A percentile compares a stretch with the other conserved stretches of the same genome.
These are phyloP conservation scores for Diplosoma virens DNA, from an alignment of 23 tunicate species.

Conservation along the genomic window DNA sequence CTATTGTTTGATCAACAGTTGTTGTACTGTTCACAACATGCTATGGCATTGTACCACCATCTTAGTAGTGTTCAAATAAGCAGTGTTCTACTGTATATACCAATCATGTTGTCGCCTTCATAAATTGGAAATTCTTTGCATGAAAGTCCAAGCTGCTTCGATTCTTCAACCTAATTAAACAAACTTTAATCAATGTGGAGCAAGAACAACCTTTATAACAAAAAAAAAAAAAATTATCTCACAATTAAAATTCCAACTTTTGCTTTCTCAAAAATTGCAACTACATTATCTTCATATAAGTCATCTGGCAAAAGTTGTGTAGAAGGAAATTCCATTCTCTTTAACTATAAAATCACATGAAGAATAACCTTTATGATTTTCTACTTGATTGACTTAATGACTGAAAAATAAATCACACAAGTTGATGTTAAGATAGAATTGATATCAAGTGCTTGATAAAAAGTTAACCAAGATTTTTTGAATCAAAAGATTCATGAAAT, in stretches of 20 bases:
- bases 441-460: too few species aligned
- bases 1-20: too few species aligned
- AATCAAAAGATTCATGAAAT: too few species aligned
- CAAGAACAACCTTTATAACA: background rate
- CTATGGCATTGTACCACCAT: background rate
- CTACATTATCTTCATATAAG: constrained; percentile 13
- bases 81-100: constrained; percentile 31
- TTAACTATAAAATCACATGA: too few species aligned
- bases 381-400: too few species aligned
- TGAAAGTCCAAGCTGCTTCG: constrained; percentile 1
- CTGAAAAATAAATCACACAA: too few species aligned
- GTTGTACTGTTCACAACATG: background rate
- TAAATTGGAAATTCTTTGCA: constrained; percentile 33
- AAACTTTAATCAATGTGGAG: background rate
- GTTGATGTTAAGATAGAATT: too few species aligned
- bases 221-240: background rate
- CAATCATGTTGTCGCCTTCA: constrained; percentile 62
- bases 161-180: constrained; percentile 11
- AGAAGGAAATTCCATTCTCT: constrained; percentile 50
- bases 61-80: background rate
- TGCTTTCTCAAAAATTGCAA: constrained; percentile 7
- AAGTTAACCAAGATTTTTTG: too few species aligned
- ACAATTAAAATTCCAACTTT: constrained; percentile 52
- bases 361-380: too few species aligned
- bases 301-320: constrained; percentile 47